Conservation (phyloP, 2,113 vertebrate species). For the Rhagologus leucostigma region DNA sequence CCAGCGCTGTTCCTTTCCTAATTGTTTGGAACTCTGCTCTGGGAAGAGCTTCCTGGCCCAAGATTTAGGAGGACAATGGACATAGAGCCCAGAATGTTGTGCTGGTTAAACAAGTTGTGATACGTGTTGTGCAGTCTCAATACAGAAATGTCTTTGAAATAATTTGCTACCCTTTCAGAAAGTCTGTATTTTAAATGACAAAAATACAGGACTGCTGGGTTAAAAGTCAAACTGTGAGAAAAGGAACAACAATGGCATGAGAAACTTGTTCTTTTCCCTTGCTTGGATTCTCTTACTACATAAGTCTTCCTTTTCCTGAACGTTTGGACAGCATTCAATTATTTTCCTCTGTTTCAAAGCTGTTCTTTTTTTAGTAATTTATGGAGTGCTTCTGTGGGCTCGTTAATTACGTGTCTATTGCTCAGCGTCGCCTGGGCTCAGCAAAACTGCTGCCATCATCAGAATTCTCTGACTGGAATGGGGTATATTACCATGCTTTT, state of each 20-base stretch:
- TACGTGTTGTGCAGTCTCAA: neutral
- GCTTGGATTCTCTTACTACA: neutral
- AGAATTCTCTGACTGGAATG: neutral
- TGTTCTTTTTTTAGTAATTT: neutral
- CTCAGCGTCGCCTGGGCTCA: neutral
- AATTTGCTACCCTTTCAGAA: neutral
- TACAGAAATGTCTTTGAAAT: neutral
- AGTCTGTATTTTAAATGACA: neutral
- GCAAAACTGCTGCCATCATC: neutral
- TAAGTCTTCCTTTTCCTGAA: neutral
- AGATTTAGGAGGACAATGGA: neutral
- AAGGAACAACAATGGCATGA: neutral
- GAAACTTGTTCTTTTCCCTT: neutral
- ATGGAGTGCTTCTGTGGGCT: neutral
- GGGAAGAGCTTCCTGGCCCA: neutral
- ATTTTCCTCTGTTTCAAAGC: neutral
- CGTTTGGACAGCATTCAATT: neutral
- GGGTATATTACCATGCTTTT: neutral
- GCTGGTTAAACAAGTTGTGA: neutral
- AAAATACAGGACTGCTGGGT: neutral
- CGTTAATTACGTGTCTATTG: neutral
- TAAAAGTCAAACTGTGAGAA: neutral
- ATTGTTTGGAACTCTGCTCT: neutral
- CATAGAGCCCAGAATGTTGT: neutral
- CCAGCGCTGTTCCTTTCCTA: accelerated